Evolutionary conservation across 2,888 invertebrate species (phyloP).

Genomic region (Spicauda simplicius): DNA sequence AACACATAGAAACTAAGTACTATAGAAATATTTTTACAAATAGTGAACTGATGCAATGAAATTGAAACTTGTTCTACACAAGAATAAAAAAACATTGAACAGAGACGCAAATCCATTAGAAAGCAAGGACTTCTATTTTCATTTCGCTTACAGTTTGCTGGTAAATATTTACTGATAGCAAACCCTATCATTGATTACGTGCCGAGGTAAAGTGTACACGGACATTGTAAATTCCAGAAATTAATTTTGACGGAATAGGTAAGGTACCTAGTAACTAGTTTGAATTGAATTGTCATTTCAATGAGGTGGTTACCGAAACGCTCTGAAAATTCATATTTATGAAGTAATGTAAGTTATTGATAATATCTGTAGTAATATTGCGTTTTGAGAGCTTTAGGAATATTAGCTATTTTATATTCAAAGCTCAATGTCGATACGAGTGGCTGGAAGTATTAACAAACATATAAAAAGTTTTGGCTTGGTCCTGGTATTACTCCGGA

Average conservation of each 20-base stretch:
- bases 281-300: neutral
- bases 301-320: neutral
- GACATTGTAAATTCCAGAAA: slow-evolving; percentile 1
- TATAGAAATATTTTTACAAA: too few species aligned
- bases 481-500: slow-evolving; percentile 36
- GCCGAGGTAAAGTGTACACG: slow-evolving; percentile 4
- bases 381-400: slow-evolving; percentile 16
- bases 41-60: neutral
- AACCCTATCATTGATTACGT: slow-evolving; percentile 17
- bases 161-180: slow-evolving; percentile 8
- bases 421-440: slow-evolving; percentile 28
- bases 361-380: neutral
- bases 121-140: slow-evolving; percentile 16
- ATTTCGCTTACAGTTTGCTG: slow-evolving; percentile 9
- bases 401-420: slow-evolving; percentile 29
- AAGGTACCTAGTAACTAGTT: neutral
- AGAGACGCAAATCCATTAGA: neutral
- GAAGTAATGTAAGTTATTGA: neutral
- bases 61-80: neutral
- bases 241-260: neutral
- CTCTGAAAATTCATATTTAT: neutral
- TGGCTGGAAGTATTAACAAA: slow-evolving; percentile 35
- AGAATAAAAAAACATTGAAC: slow-evolving; percentile 2
- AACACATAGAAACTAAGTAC: too few species aligned
- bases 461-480: slow-evolving; percentile 42